Percentiles rank a stretch among this genome's conserved stretches.
Evolutionary conservation across 2,888 invertebrate genomes (phyloP).

Genomic region (Crossocerus cetratus): DNA sequence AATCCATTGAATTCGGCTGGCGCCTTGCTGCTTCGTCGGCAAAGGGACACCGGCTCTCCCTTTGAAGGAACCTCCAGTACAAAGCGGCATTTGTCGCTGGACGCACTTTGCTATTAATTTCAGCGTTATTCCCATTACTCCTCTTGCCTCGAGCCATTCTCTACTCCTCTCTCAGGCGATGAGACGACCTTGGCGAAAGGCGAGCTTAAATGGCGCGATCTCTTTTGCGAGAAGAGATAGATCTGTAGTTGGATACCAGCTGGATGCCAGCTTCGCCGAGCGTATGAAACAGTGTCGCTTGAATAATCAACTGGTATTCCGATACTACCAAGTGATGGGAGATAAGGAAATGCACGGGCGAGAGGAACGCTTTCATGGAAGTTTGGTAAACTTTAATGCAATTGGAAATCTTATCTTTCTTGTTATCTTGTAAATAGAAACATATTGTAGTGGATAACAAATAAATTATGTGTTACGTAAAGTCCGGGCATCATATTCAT

Average conservation of each 20-base stretch:
- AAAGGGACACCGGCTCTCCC: constrained; percentile 22
- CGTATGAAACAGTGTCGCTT: neutral
- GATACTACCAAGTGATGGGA: neutral
- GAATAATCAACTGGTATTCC: neutral
- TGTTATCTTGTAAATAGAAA: no score
- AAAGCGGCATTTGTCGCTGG: constrained; percentile 31
- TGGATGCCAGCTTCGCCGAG: neutral
- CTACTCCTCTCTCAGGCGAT: no score
- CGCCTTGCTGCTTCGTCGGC: constrained; percentile 1
- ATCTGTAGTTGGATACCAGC: neutral
- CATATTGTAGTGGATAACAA: no score
- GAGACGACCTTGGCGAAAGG: neutral
- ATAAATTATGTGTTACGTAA: no score
- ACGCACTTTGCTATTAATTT: constrained; percentile 33
- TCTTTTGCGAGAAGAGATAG: neutral
- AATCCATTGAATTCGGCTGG: constrained; percentile 30
- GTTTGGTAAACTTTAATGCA: no score
- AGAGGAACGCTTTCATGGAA: no score
- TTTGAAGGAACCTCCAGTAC: constrained; percentile 23
- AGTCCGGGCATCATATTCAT: no score
- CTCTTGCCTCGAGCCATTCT: neutral
- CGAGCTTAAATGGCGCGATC: neutral
- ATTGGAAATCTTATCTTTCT: no score
- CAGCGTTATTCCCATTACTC: constrained; percentile 10
- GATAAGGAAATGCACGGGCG: neutral